Conservation (phyloP, 2,113 vertebrate species). For the Sinocyclocheilus anophthalmus region DNA sequence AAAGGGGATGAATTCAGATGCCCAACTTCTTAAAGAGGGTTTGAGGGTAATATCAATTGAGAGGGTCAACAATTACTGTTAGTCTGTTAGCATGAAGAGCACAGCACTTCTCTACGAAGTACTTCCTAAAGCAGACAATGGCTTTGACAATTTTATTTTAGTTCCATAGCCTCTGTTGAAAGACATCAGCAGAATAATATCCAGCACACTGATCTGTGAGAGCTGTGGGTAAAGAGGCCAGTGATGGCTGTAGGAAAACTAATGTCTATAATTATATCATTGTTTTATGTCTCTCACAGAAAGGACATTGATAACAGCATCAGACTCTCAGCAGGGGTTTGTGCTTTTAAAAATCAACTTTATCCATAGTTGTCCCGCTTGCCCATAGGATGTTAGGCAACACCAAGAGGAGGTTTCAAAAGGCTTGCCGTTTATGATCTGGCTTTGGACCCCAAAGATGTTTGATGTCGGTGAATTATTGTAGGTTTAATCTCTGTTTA, state of each 20-base stretch:
- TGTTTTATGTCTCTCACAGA: neutral
- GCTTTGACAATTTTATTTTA: neutral
- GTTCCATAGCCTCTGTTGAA: conserved; percentile 2
- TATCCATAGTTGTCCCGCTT: neutral
- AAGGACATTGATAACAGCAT: conserved; percentile 14
- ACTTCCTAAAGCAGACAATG: neutral
- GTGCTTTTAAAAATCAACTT: neutral
- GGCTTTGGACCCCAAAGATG: conserved; percentile 59
- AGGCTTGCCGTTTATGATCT: conserved; percentile 46
- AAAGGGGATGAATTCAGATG: neutral
- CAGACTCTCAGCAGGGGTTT: neutral
- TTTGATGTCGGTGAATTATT: conserved; percentile 66
- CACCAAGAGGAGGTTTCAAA: conserved; percentile 22
- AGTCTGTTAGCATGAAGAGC: neutral
- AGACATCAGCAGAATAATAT: neutral
- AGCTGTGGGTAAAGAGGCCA: neutral
- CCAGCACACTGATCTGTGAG: neutral
- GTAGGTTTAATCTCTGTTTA: conserved; percentile 63
- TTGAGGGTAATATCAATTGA: neutral
- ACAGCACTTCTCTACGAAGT: neutral
- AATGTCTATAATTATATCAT: neutral
- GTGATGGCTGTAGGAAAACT: neutral
- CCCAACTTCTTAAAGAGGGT: neutral
- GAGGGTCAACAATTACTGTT: neutral
- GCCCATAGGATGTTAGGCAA: conserved; percentile 39